Conservation (phyloP, 1,140 invertebrate genomes). For the Lordiphosa mommai region DNA sequence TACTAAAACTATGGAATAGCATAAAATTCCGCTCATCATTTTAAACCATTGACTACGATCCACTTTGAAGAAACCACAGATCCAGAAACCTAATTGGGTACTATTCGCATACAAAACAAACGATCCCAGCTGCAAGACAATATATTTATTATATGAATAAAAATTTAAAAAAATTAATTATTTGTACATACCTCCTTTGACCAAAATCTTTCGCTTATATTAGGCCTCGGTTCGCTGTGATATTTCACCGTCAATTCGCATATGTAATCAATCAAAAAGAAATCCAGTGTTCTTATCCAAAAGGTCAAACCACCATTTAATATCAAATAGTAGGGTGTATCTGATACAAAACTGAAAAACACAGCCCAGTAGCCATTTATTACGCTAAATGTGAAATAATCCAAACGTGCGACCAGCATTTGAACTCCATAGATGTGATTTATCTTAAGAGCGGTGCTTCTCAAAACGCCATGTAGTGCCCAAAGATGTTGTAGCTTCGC, state of each 20-base stretch:
- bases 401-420: conserved; percentile 28
- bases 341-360: background rate
- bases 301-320: background rate
- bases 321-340: background rate
- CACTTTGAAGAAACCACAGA: conserved; percentile 15
- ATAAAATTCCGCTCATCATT: conserved; percentile 10
- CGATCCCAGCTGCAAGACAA: conserved; percentile 4
- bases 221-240: conserved; percentile 4
- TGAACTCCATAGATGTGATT: conserved; percentile 22
- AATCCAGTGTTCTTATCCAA: conserved; percentile 11
- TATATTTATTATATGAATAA: no score
- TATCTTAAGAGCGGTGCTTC: background rate
- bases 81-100: conserved; percentile 1
- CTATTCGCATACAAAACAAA: conserved; percentile 16
- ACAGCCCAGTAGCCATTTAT: conserved; percentile 26
- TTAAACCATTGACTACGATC: conserved; percentile 20
- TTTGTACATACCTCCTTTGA: conserved; percentile 24
- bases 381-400: conserved; percentile 19
- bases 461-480: conserved; percentile 19
- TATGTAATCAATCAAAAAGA: conserved; percentile 36
- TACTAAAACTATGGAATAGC: conserved; percentile 5
- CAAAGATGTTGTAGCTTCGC: conserved; percentile 13
- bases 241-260: conserved; percentile 27
- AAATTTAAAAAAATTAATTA: background rate
- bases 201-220: conserved; percentile 1